A percentile compares a stretch with the other conserved stretches of the same genome.
phyloP scores from a whole-genome alignment of 2,797 vertebrate genomes.

The Limnodromus scolopaceus region DNA sequence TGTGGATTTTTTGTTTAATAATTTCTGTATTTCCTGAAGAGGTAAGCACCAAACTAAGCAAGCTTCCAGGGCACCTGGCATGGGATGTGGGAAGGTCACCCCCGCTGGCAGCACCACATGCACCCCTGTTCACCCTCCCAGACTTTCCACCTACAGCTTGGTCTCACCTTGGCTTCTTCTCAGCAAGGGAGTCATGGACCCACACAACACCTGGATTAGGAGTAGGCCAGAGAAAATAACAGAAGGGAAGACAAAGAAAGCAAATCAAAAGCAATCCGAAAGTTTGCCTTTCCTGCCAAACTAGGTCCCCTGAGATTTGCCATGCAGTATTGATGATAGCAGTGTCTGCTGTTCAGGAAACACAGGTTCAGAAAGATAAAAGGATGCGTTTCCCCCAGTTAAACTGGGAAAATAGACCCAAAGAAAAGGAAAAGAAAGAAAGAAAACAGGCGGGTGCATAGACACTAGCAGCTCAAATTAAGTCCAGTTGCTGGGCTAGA shows the following conservation, averaged over 20 bases:
- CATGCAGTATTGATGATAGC: fast-evolving
- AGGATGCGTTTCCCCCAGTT: too few species aligned
- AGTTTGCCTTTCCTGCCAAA: not conserved
- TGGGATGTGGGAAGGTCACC: fast-evolving
- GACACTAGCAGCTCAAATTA: not conserved
- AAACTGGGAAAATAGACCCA: not conserved
- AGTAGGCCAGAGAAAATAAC: not conserved
- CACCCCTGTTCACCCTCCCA: fast-evolving
- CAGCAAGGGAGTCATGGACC: not conserved
- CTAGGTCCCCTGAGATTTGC: not conserved
- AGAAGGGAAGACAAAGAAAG: not conserved
- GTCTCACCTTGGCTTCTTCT: not conserved
- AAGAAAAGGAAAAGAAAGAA: not conserved
- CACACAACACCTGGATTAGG: not conserved
- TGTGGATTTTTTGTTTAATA: not conserved
- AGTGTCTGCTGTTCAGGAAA: not conserved
- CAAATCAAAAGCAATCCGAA: not conserved
- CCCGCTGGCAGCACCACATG: fast-evolving
- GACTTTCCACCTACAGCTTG: not conserved
- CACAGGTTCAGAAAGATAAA: not conserved
- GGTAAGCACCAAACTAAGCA: not conserved
- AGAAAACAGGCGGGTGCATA: fast-evolving
- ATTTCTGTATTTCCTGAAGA: not conserved
- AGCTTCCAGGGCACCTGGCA: not conserved
- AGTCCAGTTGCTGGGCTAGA: not conserved